A percentile compares a stretch with the other conserved stretches of the same genome.
These are phyloP conservation scores for Zaprionus davidi DNA, from an alignment of 1,140 invertebrate genomes.

Conservation along the genomic window DNA sequence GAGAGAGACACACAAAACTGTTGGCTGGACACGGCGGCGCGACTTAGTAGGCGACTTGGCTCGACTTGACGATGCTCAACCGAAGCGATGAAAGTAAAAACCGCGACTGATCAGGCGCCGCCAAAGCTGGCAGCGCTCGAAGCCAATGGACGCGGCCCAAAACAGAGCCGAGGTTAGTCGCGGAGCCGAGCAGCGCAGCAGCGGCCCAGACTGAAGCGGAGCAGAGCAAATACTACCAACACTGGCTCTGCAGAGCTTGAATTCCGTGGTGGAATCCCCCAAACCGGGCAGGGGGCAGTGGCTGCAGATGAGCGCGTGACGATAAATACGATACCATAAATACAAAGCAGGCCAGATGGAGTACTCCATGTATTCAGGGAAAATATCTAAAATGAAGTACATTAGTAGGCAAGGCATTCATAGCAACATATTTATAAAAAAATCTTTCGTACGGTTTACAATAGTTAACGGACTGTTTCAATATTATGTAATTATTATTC, in stretches of 20 bases:
- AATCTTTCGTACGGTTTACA: too few species aligned
- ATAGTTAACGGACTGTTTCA: too few species aligned
- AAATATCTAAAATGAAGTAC: neutral
- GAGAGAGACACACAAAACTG: constrained; percentile 32
- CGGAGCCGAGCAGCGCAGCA: constrained; percentile 13
- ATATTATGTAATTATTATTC: too few species aligned
- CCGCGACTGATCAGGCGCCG: constrained; percentile 83
- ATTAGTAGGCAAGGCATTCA: too few species aligned
- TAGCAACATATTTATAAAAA: too few species aligned
- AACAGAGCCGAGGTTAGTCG: constrained; percentile 30
- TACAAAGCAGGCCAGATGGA: neutral
- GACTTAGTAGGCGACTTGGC: constrained; percentile 21
- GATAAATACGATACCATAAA: neutral
- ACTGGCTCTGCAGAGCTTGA: constrained; percentile 1
- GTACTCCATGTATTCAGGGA: neutral
- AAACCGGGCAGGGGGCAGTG: neutral
- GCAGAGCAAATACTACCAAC: constrained; percentile 18
- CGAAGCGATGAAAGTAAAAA: constrained; percentile 84
- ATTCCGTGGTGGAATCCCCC: neutral
- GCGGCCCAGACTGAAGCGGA: constrained; percentile 5
- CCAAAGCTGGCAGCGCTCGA: constrained; percentile 54
- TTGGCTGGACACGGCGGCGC: constrained; percentile 35
- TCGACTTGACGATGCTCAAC: constrained; percentile 53
- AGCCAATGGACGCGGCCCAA: constrained; percentile 55
- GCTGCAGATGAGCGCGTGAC: constrained; percentile 16